phyloP scores from a whole-genome alignment of 2,113 vertebrate species.

The Brachyistius frenatus region DNA sequence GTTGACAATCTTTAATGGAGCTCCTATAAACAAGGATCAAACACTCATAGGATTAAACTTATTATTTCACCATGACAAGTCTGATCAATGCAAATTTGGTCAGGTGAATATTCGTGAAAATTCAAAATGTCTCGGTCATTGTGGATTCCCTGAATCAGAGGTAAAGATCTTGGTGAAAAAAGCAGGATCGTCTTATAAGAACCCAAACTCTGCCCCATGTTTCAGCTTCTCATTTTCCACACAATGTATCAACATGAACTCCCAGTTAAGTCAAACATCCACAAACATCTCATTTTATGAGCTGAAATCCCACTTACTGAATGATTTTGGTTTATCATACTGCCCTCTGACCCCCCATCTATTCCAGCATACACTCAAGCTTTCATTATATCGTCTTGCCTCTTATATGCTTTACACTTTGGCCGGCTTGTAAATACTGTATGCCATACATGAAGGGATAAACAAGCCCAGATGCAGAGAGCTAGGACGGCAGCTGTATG shows the following conservation, averaged over 20 bases:
- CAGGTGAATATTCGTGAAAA: background rate
- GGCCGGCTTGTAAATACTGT: constrained; percentile 10
- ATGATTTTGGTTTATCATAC: background rate
- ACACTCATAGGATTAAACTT: no score
- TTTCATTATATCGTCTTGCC: background rate
- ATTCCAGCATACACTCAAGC: background rate
- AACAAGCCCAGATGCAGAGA: background rate
- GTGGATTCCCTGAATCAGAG: background rate
- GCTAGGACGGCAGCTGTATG: constrained; percentile 1
- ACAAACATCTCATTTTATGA: no score
- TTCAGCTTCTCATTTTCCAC: constrained; percentile 11
- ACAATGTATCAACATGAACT: background rate
- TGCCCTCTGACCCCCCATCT: background rate
- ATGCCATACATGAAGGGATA: background rate
- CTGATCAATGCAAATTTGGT: background rate
- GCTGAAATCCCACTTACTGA: constrained; percentile 13
- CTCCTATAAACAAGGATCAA: no score
- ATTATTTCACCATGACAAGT: no score
- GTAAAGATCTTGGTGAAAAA: background rate
- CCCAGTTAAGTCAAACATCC: no score
- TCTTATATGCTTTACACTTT: constrained; percentile 5
- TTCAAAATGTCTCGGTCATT: background rate
- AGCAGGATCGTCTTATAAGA: background rate
- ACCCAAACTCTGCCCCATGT: background rate
- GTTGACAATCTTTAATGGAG: no score